Conservation (phyloP, 1,140 invertebrate genomes). For the Hylaeus anthracinus region DNA sequence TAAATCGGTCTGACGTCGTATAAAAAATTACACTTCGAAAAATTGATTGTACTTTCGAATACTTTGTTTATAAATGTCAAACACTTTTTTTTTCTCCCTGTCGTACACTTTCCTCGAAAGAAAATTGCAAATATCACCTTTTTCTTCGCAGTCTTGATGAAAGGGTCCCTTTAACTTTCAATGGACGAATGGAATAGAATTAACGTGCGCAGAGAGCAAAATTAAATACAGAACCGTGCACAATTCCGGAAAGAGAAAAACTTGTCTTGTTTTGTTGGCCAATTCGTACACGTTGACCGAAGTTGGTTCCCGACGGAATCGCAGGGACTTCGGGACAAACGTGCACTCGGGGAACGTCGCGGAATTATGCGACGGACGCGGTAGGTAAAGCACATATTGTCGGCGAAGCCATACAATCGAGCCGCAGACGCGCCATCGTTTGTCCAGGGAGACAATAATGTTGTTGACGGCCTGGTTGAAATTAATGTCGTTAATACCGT, state of each 20-base stretch:
- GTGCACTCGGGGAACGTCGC: conserved; percentile 12
- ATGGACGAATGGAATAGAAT: too few relatives aligned
- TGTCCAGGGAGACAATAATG: conserved; percentile 12
- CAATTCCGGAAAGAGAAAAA: not conserved
- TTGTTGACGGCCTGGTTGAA: not conserved
- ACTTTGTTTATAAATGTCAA: too few relatives aligned
- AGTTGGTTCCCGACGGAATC: conserved; percentile 19
- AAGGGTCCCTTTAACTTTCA: too few relatives aligned
- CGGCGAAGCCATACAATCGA: conserved; percentile 12
- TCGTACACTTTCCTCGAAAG: too few relatives aligned
- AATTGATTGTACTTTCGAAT: too few relatives aligned
- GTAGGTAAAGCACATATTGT: conserved; percentile 8
- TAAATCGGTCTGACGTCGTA: too few relatives aligned
- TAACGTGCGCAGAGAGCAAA: too few relatives aligned
- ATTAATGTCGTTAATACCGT: conserved; percentile 23
- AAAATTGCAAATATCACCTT: too few relatives aligned
- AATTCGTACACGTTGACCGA: conserved; percentile 4
- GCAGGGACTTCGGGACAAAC: conserved; percentile 9
- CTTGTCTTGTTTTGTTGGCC: not conserved
- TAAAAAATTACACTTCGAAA: too few relatives aligned
- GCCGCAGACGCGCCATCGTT: conserved; percentile 18
- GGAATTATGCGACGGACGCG: conserved; percentile 11
- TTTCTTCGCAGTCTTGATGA: too few relatives aligned
- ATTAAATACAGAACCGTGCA: not conserved
- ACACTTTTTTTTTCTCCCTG: too few relatives aligned